Evolutionary conservation across 2,797 vertebrate species (phyloP).

Genomic region (Nannoperca obscura): DNA sequence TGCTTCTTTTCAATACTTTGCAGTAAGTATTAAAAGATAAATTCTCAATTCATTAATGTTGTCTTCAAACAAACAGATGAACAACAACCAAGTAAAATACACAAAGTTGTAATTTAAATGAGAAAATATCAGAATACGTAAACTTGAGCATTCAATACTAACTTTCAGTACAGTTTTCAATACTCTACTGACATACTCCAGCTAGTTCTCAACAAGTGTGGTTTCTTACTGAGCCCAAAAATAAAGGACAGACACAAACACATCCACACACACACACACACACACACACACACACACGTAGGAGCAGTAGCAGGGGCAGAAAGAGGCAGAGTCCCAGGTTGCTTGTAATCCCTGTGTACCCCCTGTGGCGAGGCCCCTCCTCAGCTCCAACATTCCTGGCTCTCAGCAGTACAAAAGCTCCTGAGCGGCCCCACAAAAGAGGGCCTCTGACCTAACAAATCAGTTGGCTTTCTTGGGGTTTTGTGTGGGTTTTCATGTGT

Average conservation of each 20-base stretch:
- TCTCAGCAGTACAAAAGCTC: conserved; percentile 94
- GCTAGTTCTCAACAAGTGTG: conserved; percentile 11
- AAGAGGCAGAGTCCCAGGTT: conserved; percentile 99
- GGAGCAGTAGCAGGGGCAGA: conserved; percentile 91
- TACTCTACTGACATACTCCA: conserved; percentile 5
- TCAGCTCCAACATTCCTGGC: conserved; percentile 92
- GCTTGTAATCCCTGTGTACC: conserved; percentile 96
- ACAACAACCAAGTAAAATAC: not conserved
- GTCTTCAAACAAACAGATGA: not conserved
- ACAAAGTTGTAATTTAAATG: not conserved
- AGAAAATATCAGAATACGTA: not conserved
- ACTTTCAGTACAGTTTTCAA: not conserved
- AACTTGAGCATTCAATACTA: not conserved
- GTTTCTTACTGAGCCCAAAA: conserved; percentile 9
- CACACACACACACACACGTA: conserved; percentile 13
- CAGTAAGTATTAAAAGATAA: not conserved
- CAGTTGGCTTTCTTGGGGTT: conserved; percentile 53
- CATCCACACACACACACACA: not conserved
- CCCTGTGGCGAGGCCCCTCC: conserved; percentile 91
- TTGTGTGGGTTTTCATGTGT: conserved; percentile 25
- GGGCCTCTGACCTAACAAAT: conserved; percentile 78
- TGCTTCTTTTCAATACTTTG: not conserved
- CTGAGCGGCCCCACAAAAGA: conserved; percentile 88
- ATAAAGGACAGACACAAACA: not conserved
- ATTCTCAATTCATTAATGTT: not conserved